phyloP scores from a whole-genome alignment of 2,113 vertebrate species.

The Prunella himalayana region DNA sequence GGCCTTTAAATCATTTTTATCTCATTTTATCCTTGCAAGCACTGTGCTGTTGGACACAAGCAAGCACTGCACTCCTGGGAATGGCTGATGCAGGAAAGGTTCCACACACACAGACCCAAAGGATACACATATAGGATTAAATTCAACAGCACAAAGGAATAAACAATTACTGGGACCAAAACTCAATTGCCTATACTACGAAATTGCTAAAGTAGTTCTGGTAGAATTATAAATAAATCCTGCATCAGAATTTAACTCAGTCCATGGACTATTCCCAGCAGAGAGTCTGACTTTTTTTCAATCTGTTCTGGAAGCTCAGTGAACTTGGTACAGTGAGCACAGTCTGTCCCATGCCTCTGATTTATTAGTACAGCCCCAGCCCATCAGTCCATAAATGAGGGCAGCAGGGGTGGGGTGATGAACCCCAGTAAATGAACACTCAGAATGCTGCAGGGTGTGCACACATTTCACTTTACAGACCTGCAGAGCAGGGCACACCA shows the following conservation, averaged over 20 bases:
- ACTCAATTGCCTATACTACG: slow-evolving; percentile 16
- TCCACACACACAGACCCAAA: background rate
- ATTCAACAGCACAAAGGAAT: slow-evolving; percentile 7
- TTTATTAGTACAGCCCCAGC: background rate
- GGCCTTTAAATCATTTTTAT: background rate
- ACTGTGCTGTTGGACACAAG: background rate
- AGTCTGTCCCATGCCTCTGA: background rate
- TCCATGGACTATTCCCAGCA: background rate
- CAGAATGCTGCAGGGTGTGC: too few species aligned
- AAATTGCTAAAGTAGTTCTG: background rate
- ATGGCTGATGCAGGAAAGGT: background rate
- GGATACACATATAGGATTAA: background rate
- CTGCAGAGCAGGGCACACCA: rapidly evolving
- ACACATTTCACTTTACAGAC: background rate
- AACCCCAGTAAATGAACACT: background rate
- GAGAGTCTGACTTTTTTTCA: background rate
- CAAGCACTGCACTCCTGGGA: background rate
- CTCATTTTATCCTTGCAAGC: background rate
- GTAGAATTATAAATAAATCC: slow-evolving; percentile 5
- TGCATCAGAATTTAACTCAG: background rate
- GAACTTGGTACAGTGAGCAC: background rate
- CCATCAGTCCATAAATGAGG: background rate
- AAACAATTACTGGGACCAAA: slow-evolving; percentile 35
- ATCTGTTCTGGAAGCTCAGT: background rate
- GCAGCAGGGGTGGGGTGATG: background rate